Conservation (phyloP, 2,113 vertebrate genomes). For the Pantherophis guttatus region DNA sequence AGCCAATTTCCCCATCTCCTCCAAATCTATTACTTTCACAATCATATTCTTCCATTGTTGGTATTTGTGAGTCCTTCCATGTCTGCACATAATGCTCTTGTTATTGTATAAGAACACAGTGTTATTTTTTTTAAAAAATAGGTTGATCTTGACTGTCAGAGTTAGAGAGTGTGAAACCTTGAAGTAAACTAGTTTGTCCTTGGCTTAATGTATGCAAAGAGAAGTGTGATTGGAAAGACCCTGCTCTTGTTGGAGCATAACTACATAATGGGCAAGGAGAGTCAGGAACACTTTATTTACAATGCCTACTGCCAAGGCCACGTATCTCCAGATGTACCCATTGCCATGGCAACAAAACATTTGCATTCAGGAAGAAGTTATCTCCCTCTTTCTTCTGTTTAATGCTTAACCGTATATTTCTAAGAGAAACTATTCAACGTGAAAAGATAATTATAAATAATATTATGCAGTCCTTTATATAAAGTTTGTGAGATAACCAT, state of each 20-base stretch:
- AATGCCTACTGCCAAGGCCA: slow-evolving; percentile 10
- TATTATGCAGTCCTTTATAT: background rate
- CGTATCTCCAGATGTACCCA: background rate
- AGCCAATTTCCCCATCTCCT: background rate
- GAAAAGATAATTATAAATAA: background rate
- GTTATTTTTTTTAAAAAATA: background rate
- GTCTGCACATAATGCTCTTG: background rate
- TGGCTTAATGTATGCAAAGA: background rate
- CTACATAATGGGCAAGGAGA: background rate
- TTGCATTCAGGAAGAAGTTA: background rate
- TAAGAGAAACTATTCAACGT: too few relatives aligned
- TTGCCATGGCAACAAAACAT: slow-evolving; percentile 14
- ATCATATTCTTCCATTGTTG: background rate
- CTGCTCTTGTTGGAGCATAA: background rate
- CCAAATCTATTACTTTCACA: background rate
- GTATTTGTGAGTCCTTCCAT: background rate
- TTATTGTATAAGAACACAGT: background rate
- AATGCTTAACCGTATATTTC: background rate
- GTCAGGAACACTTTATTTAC: background rate
- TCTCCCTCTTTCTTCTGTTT: background rate
- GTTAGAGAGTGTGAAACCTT: background rate
- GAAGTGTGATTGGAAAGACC: background rate
- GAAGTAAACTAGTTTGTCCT: background rate
- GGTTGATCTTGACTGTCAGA: background rate
- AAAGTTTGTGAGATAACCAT: background rate